Evolutionary conservation across 1,140 invertebrate genomes (phyloP).

Genomic region (Rhyacophila brunnea): DNA sequence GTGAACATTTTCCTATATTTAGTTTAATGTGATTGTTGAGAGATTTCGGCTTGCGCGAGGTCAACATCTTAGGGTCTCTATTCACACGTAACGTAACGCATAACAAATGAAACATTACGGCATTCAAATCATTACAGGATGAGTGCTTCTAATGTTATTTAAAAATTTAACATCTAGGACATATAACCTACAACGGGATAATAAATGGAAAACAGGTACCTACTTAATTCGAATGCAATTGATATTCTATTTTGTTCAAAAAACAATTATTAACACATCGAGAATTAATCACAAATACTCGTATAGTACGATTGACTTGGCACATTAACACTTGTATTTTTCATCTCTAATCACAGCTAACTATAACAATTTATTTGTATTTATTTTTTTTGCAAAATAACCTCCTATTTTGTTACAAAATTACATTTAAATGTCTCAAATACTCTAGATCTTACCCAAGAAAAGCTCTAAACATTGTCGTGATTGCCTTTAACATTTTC

Average conservation of each 20-base stretch:
- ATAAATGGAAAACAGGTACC: slow-evolving; percentile 12
- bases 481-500: slow-evolving; percentile 30
- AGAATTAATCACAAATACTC: slow-evolving; percentile 1
- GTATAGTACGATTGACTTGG: slow-evolving; percentile 5
- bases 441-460: slow-evolving; percentile 28
- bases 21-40: slow-evolving; percentile 1
- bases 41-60: too few relatives aligned
- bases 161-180: slow-evolving; percentile 9
- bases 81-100: too few relatives aligned
- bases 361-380: slow-evolving; percentile 20
- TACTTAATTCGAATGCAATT: slow-evolving; percentile 9
- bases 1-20: slow-evolving; percentile 25
- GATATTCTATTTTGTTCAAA: background rate
- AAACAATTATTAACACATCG: slow-evolving; percentile 1
- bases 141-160: slow-evolving; percentile 11
- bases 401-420: slow-evolving; percentile 18
- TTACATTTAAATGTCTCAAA: slow-evolving; percentile 7
- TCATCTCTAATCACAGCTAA: slow-evolving; percentile 33
- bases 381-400: slow-evolving; percentile 28
- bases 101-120: too few relatives aligned
- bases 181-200: slow-evolving; percentile 5
- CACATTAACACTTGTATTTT: slow-evolving; percentile 18
- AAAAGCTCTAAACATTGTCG: slow-evolving; percentile 33
- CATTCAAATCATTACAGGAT: background rate
- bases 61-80: too few relatives aligned